phyloP scores from a whole-genome alignment of 2,797 vertebrate genomes.

The Acropternis orthonyx region DNA sequence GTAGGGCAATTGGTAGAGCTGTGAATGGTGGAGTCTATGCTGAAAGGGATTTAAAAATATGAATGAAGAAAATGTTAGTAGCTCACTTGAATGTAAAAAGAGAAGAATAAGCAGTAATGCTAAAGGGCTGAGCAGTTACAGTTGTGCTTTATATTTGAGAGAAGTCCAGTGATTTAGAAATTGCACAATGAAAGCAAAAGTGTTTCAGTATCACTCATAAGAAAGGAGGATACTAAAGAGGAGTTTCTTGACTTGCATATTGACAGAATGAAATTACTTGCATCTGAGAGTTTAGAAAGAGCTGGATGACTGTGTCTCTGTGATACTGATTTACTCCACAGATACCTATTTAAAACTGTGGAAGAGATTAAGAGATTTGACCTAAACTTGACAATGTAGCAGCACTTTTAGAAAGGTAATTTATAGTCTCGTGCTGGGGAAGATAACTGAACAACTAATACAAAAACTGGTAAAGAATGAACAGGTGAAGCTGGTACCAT shows the following conservation, averaged over 20 bases:
- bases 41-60: background rate
- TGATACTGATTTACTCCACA: background rate
- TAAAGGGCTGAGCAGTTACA: background rate
- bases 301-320: background rate
- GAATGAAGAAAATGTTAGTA: background rate
- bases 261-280: background rate
- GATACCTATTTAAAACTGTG: background rate
- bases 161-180: background rate
- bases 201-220: background rate
- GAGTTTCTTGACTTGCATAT: background rate
- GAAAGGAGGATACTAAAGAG: background rate
- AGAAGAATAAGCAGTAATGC: background rate
- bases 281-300: background rate
- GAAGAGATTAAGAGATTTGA: background rate
- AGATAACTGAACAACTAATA: background rate
- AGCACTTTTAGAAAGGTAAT: background rate
- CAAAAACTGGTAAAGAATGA: background rate
- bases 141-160: background rate
- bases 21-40: background rate
- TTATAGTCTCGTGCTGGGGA: background rate
- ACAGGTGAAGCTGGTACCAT: background rate
- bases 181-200: background rate
- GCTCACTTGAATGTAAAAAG: background rate
- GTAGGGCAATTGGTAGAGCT: background rate
- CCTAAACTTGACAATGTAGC: background rate